Percentiles rank a stretch among this genome's conserved stretches.
These are phyloP conservation scores for Agrochola macilenta DNA, from an alignment of 2,888 invertebrate genomes.

Conservation along the genomic window DNA sequence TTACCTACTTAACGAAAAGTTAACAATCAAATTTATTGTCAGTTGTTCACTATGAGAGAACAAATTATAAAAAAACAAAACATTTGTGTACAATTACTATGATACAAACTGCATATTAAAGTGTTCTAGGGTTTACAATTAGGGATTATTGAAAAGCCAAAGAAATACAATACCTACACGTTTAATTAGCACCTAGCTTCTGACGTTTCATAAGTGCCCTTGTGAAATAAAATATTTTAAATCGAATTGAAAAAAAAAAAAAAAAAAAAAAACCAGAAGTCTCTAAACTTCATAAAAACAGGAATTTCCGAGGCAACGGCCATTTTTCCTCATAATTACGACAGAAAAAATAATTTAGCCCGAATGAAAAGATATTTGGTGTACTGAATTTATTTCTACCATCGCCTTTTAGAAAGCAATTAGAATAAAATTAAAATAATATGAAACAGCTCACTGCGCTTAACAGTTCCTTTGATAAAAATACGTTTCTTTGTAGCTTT, in stretches of 20 bases:
- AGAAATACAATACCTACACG: too few relatives aligned
- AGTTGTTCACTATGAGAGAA: neutral
- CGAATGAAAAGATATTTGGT: slow-evolving; percentile 72
- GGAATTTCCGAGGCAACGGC: slow-evolving; percentile 29
- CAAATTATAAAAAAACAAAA: too few relatives aligned
- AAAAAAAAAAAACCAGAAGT: too few relatives aligned
- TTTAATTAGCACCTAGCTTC: too few relatives aligned
- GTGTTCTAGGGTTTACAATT: neutral
- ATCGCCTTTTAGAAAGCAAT: slow-evolving; percentile 56
- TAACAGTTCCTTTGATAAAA: slow-evolving; percentile 26
- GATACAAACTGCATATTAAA: too few relatives aligned
- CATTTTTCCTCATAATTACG: slow-evolving; percentile 66
- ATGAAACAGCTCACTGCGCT: slow-evolving; percentile 27
- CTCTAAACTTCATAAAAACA: slow-evolving; percentile 30
- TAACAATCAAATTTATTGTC: neutral
- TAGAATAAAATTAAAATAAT: slow-evolving; percentile 60
- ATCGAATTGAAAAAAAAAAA: too few relatives aligned
- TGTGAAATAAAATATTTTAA: too few relatives aligned
- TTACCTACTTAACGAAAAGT: neutral
- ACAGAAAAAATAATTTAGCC: slow-evolving; percentile 72
- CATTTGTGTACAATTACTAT: too few relatives aligned
- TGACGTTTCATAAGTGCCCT: too few relatives aligned
- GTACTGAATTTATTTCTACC: slow-evolving; percentile 74
- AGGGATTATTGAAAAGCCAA: neutral
- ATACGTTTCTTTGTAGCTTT: slow-evolving; percentile 1